Percentiles rank a stretch among this genome's conserved stretches.
Evolutionary conservation across 2,797 vertebrate genomes (phyloP).

Genomic region (Serranus cabrilla): DNA sequence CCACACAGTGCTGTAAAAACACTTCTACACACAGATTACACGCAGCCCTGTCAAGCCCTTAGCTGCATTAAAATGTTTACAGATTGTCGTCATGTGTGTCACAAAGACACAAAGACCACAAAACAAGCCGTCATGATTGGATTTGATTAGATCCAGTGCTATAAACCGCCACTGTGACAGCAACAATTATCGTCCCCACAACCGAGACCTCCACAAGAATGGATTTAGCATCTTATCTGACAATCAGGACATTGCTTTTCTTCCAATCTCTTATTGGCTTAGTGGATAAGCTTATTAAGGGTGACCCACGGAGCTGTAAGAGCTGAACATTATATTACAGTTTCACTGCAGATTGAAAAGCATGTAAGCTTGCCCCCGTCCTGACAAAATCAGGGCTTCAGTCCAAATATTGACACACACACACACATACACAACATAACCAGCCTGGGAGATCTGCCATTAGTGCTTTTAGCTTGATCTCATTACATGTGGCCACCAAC

Average conservation of each 20-base stretch:
- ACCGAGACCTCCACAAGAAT: conserved; percentile 52
- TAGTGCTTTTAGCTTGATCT: conserved; percentile 55
- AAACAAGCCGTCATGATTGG: conserved; percentile 57
- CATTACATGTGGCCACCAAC: conserved; percentile 53
- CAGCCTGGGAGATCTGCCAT: conserved; percentile 23
- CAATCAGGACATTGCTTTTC: conserved; percentile 78
- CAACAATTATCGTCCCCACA: conserved; percentile 66
- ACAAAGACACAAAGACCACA: conserved; percentile 48
- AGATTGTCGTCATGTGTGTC: conserved; percentile 32
- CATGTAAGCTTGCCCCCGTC: conserved; percentile 32
- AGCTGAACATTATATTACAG: conserved; percentile 73
- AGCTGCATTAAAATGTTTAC: conserved; percentile 32
- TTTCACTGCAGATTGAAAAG: conserved; percentile 65
- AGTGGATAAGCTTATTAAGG: conserved; percentile 79
- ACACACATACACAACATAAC: conserved; percentile 10
- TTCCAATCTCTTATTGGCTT: conserved; percentile 79
- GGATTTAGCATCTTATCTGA: conserved; percentile 80
- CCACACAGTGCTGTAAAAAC: not conserved
- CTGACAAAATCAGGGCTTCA: conserved; percentile 36
- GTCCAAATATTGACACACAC: conserved; percentile 52
- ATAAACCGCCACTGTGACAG: conserved; percentile 68
- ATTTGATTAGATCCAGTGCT: conserved; percentile 70
- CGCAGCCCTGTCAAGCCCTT: not conserved
- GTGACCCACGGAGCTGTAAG: conserved; percentile 68
- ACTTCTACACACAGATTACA: conserved; percentile 18